Base-by-base conservation (phyloP, 2,888 invertebrate species). In the Rosalia funebris region DNA sequence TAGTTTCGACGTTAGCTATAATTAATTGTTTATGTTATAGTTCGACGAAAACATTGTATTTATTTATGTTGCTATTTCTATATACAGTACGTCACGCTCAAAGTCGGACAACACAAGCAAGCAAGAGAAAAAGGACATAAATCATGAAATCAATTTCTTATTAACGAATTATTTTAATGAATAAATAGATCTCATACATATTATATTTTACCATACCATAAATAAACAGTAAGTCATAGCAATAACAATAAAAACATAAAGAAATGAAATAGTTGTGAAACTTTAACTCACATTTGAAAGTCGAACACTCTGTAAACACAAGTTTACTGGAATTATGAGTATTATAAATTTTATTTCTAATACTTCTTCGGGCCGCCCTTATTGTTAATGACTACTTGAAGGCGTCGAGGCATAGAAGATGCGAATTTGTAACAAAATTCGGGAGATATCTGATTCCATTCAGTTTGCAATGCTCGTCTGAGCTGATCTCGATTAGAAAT, bases 1-100 rank as follows among this genome's bases (percentile, higher is more conserved):
- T 67, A n/a, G 67, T 70, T 71, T 72, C 72, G 71, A 69, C 72
- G 63, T 66, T 65, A 63, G 63, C 65, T 65, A 60, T 68, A 71
- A 72, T 71, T 72, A 74, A 73, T 72, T 71, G 69, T 70, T 65
- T 63, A 65, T 63, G 60, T 67, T 71, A 68, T 70, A 67, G 70
- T 70, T 70, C 65, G 71, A 63, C 62, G 70, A 65, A 69, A 68
- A 62, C 62, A 44, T 46, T 46, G 59, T 65, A 70, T 73, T 70
- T 71, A 71, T 65, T 54, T 56, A 54, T 34, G 17, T 7, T 16
- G 53, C 10, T 34, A 5, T 25, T 25, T 25, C 25, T n/a, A 25
- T 25, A 25, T 25, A 25, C 25, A 36, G 46, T 54, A 44, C 45
- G 46, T 45, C 56, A 50, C 25, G 19, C 46, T 45, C 25, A 15